Evolutionary conservation across 2,113 vertebrate genomes (phyloP).

Genomic region (Bos javanicus): DNA sequence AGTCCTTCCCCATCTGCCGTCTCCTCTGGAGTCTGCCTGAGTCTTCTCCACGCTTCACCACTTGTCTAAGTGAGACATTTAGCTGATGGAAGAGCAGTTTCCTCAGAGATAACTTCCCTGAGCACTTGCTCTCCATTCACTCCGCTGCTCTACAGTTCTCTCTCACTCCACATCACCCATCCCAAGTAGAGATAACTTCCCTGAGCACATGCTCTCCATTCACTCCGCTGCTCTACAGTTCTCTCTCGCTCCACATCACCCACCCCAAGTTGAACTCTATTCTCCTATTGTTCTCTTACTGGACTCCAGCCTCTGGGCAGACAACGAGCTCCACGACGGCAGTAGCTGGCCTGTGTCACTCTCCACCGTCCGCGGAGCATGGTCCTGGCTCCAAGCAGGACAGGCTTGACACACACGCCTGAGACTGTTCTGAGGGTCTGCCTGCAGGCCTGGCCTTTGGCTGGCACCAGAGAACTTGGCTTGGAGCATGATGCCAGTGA

Average conservation of each 20-base stretch:
- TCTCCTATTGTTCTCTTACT: no score
- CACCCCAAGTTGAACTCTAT: not conserved
- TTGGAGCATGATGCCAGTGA: not conserved
- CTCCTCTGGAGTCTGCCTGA: no score
- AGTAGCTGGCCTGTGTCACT: not conserved
- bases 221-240: accelerated
- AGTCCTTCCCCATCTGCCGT: accelerated
- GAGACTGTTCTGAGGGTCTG: no score
- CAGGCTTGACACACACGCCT: not conserved
- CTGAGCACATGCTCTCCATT: accelerated
- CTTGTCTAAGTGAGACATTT: accelerated
- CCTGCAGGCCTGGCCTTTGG: not conserved
- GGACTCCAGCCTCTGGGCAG: not conserved
- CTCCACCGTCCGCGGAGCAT: not conserved
- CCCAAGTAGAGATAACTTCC: no score
- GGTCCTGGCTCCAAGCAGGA: not conserved
- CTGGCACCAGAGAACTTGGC: no score
- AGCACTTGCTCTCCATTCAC: no score
- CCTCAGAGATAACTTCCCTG: not conserved
- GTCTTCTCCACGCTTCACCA: not conserved
- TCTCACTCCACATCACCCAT: no score
- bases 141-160: no score
- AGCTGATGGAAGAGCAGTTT: not conserved
- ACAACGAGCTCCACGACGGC: accelerated
- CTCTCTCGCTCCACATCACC: no score